Evolutionary conservation across 2,888 invertebrate genomes (phyloP), one percentile per base, ranked within the genome.

Genomic region (Chymomyza fuscimana): DNA sequence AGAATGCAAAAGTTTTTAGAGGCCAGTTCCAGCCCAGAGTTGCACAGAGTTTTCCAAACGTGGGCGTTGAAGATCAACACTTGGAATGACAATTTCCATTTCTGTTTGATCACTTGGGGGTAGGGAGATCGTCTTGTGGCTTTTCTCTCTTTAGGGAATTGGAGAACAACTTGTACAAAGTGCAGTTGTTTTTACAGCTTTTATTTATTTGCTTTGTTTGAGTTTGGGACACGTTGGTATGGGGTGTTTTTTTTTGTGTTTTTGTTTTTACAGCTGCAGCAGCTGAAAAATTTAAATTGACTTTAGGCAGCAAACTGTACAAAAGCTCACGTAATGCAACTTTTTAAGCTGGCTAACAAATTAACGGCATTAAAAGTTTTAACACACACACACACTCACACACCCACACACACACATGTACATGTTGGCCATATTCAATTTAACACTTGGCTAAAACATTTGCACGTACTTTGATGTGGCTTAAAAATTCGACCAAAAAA

Each of bases 301-400:
- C 81, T 81, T 79, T 70, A 63, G 54, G 15, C 36, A 59, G 32
- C 19, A 36, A 12, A 25, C 22, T 19, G 22, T 50, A 50, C 63
- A 40, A 46, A 63, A 54, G 19, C 81, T 75, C 79, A 81, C 79
- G 82, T 81, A 76, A 67, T 74, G 75, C 75, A 82, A 86, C 86
- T 89, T 86, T 87, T 87, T 82, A 81, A 81, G 76, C 83, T 76
- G 78, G 73, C 70, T 77, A 74, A 81, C 84, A 89, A 88, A 89
- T 86, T 88, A 88, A 86, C 80, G 80, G 83, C 79, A 88, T 88
- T 85, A 86, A 85, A 87, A 87, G 84, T 87, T 89, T 36, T 54
- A 22, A 15, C 70, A 69, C 68, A 59, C 63, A 69, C 63, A 56
- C 63, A 60, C 69, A 61, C 46, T 51, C 29, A 58, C 12, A 46